Base-by-base conservation (phyloP, 2,113 vertebrate genomes). In the Dasyurus viverrinus region DNA sequence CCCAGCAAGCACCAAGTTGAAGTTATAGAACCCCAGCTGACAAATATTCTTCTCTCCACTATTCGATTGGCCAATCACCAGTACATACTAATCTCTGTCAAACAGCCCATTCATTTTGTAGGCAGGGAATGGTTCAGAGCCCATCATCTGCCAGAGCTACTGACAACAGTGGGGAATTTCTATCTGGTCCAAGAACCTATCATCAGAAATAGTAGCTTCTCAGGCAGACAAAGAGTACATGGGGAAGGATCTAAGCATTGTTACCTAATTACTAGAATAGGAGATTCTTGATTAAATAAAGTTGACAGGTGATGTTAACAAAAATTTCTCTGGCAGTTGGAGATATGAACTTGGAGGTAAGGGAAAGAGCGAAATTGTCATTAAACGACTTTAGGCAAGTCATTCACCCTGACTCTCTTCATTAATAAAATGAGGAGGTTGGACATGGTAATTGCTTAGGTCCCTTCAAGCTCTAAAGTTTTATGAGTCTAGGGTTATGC, bases 41-140 rank as follows among this genome's bases (percentile, higher is more conserved):
- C 89, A 96, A 24, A 57, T 91, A 96, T 92, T 90, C 94, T 97
- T 55, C 84, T 93, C 68, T 22, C 42, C 1, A 36, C 14, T 52
- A 93, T 36, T 97, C 68, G 91, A 94, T 55, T 60, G 89, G 60
- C 90, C 94, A 93, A 27, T 95, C 95, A 54, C 90, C 93, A 46
- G 22, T 93, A 54, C 53, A 48, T 93, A 60, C 76, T 89, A 94
- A 54, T 90, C 47, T 90, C 95, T 97, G 91, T 93, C 92, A 97
- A 97, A 95, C 26, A 90, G 3, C 92, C 14, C 30, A 47, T 97
- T 96, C 92, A 60, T 97, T 98, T 97, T 93, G 84, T 84, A 94
- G 76, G 90, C 53, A 92, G 92, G 90, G 96, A 97, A 98, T 91
- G 92, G 22, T 93, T 96, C 52, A 60, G 25, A 96, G 53, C 25